These are phyloP conservation scores for Plumapathes pennacea DNA, from an alignment of 92 coral and sea anemone species.

Conservation along the genomic window DNA sequence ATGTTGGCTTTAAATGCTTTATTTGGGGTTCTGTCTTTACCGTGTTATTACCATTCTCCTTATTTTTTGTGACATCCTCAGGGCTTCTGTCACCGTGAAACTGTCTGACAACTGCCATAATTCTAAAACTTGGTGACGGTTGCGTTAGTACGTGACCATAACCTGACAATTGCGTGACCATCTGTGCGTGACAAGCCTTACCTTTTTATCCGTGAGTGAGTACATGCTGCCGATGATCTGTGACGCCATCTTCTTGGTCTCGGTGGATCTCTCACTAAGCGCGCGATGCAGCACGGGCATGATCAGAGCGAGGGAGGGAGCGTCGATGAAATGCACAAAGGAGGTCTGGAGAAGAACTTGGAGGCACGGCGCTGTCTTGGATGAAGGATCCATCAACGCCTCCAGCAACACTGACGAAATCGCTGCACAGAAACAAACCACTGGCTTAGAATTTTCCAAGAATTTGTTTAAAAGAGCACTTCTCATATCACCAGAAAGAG, in stretches of 20 bases:
- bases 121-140: no score
- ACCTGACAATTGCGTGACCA: background rate
- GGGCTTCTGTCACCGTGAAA: no score
- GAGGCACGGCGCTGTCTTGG: constrained; percentile 85
- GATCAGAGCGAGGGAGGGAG: constrained; percentile 93
- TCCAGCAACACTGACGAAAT: constrained; percentile 89
- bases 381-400: constrained; percentile 95
- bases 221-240: constrained; percentile 98
- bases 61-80: no score
- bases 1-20: background rate
- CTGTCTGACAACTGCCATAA: no score
- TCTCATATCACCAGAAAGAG: no score
- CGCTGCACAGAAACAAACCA: constrained; percentile 47
- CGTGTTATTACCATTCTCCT: no score
- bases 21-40: background rate
- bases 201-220: constrained; percentile 95
- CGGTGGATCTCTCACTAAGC: constrained; percentile 85
- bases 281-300: constrained; percentile 99
- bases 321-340: constrained; percentile 96
- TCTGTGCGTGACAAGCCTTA: background rate
- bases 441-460: no score
- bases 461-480: no score
- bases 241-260: constrained; percentile 97
- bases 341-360: constrained; percentile 88
- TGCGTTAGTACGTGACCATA: no score